Evolutionary conservation across 1,140 invertebrate genomes (phyloP), one percentile per base, ranked within the genome.

Genomic region (Homalodisca vitripennis): DNA sequence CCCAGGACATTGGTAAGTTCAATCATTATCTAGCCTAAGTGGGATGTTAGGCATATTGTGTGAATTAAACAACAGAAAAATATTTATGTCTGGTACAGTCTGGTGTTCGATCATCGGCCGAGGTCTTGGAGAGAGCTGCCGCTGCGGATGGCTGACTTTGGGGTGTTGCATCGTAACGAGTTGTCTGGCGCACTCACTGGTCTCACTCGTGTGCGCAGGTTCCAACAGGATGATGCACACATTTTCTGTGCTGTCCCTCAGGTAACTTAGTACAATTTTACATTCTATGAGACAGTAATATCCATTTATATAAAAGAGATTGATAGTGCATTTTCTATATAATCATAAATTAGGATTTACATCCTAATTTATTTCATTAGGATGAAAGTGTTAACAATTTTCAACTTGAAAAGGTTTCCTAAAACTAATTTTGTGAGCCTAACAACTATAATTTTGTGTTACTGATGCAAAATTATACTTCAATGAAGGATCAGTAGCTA

Each of bases 191-290:
- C 98, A 0, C 82, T 99, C 1, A 94, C 92, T 64, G 98, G 98
- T 2, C 82, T 99, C 0, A 99, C 97, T 0, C 84, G 98, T 71
- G 97, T 99, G 0, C 84, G 98, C 0, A 85, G 98, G 60, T 99
- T 99, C 84, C 96, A 98, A 78, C 98, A 99, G 79, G 98, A 99
- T 81, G 98, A 99, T 82, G 98, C 97, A 6, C 98, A 99, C 76
- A 99, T 99, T 65, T 99, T 99, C 84, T 99, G 98, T 77, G 85
- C 92, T 2, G 83, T 84, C 1, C 90, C 95, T 66, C 97, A 99
- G 63, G 76, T 77, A 57, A 68, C 27, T 34, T 12, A 53, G 48
- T 20, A 22, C 6, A 53, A 53, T 20, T 53, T 3, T 17, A 41
- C 34, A 41, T 6, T 41, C 6, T 41, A 6, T 41, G 34, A 41